These are phyloP conservation scores for Rhopalosiphum nymphaeae DNA, from an alignment of 2,888 invertebrate genomes.

Conservation along the genomic window DNA sequence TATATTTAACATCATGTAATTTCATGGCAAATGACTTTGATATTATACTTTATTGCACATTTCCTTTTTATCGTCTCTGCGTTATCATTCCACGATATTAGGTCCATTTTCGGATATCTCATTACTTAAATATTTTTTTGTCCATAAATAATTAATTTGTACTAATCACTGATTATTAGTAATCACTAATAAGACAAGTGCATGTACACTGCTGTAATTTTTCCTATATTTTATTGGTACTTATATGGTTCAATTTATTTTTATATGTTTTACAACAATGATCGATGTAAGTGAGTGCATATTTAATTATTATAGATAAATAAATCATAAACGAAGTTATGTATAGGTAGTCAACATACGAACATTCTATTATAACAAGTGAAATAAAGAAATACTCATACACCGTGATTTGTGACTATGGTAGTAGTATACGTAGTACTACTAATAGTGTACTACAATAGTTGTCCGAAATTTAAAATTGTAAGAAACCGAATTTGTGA, in stretches of 20 bases:
- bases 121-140: background rate
- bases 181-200: too few relatives aligned
- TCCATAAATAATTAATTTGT: background rate
- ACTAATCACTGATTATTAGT: too few relatives aligned
- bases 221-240: background rate
- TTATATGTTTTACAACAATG: too few relatives aligned
- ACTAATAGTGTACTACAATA: too few relatives aligned
- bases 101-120: background rate
- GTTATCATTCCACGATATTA: background rate
- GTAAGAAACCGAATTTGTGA: too few relatives aligned
- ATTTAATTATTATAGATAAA: too few relatives aligned
- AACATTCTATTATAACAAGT: background rate
- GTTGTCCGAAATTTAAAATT: too few relatives aligned
- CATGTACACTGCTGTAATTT: background rate
- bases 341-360: background rate
- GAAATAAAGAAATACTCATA: background rate
- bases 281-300: too few relatives aligned
- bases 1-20: background rate
- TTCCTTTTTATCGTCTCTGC: background rate
- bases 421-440: too few relatives aligned
- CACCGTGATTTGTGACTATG: too few relatives aligned
- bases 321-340: background rate
- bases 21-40: background rate
- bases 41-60: background rate
- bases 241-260: background rate